Base-by-base conservation (phyloP, 2,113 vertebrate species). In the Panthera uncia region DNA sequence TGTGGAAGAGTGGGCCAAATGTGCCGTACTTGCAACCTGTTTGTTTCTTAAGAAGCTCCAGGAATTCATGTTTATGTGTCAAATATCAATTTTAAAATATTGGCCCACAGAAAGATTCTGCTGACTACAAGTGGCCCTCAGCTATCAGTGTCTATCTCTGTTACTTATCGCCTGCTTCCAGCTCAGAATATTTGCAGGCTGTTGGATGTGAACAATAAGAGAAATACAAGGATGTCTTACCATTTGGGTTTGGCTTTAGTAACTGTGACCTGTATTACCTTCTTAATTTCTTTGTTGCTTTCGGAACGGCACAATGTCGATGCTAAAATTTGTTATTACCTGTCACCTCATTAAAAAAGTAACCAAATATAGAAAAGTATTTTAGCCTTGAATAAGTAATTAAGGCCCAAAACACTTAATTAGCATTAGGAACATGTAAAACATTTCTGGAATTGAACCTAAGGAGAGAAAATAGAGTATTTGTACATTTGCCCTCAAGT, bases 401-500 rank as follows among this genome's bases (percentile, higher is more conserved):
- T 27, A 89, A 90, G 8, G 8, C 10, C 45, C 96, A 84, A 50
- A 11, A 21, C 87, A 71, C 71, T 85, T 89, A 84, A 80, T 71
- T 82, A 96, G 66, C 29, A 4, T 88, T 74, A 82, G 27, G n/a
- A 91, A 81, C 7, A 74, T 89, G 29, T 87, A 95, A 96, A 96
- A 61, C 36, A 80, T 89, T 86, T 86, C 83, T 93, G 16, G 76
- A 97, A 85, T 50, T 88, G 73, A 98, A 84, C n/a, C 76, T 95
- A 89, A 96, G 14, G 52, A 69, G 89, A 89, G 16, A 89, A 76
- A 92, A 41, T 8, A 68, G 36, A 81, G 21, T 55, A n/a, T 82
- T 36, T 87, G 23, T 55, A 41, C 36, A 29, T 96, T 79, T 76
- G 18, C 88, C 73, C 90, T 84, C 27, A 85, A 94, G 61, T 86